Conservation (phyloP, 2,797 vertebrate genomes). For the Bufotes viridis region DNA sequence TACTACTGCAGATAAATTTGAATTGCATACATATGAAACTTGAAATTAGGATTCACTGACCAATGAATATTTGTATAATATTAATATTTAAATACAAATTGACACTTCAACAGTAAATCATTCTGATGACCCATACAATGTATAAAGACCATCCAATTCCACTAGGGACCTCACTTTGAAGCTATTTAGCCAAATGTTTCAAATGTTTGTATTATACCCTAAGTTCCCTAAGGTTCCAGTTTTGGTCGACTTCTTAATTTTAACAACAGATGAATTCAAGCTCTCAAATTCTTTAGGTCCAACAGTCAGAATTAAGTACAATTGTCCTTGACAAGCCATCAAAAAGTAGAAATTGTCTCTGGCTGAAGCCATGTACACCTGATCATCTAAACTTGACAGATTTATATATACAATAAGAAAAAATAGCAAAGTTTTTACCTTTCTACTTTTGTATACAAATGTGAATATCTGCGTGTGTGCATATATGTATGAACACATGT, state of each 20-base stretch:
- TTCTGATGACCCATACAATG: not conserved
- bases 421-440: constrained; percentile 79
- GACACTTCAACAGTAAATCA: not conserved
- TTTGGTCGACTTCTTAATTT: constrained; percentile 41
- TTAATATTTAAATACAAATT: not conserved
- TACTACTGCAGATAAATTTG: not conserved
- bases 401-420: constrained; percentile 79
- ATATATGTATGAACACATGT: constrained; percentile 64
- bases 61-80: not conserved
- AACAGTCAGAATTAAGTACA: constrained; percentile 72
- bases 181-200: not conserved
- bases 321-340: constrained; percentile 78
- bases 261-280: constrained; percentile 18
- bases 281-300: constrained; percentile 27
- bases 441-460: constrained; percentile 73
- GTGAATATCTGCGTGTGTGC: constrained; percentile 49
- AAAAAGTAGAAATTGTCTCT: constrained; percentile 73
- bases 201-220: not conserved
- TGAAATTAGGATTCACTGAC: not conserved
- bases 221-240: not conserved
- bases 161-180: constrained; percentile 6
- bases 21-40: not conserved
- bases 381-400: constrained; percentile 76
- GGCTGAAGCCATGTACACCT: constrained; percentile 71
- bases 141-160: not conserved